Evolutionary conservation across 2,888 invertebrate genomes (phyloP).

Genomic region (Tanypteryx hageni): DNA sequence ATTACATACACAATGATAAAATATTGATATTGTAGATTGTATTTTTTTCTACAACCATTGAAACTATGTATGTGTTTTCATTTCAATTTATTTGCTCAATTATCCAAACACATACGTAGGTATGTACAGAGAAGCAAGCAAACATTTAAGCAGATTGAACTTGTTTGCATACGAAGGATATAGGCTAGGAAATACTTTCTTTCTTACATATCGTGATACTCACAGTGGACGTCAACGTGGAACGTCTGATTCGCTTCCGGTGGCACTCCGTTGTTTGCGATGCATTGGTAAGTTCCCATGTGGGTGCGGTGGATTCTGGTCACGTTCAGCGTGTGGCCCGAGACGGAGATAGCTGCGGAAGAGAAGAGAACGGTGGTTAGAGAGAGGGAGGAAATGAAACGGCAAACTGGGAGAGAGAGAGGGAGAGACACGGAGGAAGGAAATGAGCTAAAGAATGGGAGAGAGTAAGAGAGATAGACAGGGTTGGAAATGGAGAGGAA

Average conservation of each 20-base stretch:
- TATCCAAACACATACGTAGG: neutral
- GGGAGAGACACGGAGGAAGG: conserved; percentile 53
- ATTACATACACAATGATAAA: too few species aligned
- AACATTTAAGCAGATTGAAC: neutral
- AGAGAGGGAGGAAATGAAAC: conserved; percentile 68
- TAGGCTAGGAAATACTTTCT: neutral
- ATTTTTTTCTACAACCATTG: too few species aligned
- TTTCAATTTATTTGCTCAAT: too few species aligned
- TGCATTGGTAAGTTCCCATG: conserved; percentile 86
- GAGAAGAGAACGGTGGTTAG: conserved; percentile 43
- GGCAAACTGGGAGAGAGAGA: conserved; percentile 24
- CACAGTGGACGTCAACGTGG: conserved; percentile 93
- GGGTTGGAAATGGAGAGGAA: conserved; percentile 7
- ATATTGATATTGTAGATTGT: too few species aligned
- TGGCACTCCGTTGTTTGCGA: conserved; percentile 91
- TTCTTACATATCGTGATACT: conserved; percentile 75
- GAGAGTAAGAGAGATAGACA: neutral
- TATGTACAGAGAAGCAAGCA: neutral
- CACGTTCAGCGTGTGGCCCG: conserved; percentile 87
- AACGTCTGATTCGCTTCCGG: conserved; percentile 89
- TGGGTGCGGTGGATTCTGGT: conserved; percentile 85
- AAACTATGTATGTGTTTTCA: too few species aligned
- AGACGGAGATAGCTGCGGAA: conserved; percentile 82
- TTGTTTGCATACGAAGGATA: neutral
- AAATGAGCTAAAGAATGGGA: neutral